Conservation (phyloP, 2,888 invertebrate genomes). For the Troides helena region DNA sequence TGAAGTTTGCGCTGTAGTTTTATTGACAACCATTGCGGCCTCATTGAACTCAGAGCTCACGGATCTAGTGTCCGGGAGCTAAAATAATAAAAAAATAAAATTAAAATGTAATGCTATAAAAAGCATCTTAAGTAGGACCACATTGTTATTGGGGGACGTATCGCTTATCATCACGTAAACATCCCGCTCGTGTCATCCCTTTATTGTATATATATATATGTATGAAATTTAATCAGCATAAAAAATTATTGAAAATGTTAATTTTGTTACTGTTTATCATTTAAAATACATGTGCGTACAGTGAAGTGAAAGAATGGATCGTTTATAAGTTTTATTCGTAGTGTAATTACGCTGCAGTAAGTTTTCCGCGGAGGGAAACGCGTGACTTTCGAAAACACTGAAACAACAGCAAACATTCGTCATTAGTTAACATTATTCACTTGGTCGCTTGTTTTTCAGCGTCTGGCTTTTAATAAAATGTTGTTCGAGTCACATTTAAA, state of each 20-base stretch:
- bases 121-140: too few species aligned
- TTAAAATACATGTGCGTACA: constrained; percentile 30
- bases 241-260: neutral
- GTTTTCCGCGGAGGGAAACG: constrained; percentile 42
- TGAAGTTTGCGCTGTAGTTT: too few species aligned
- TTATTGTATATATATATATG: too few species aligned
- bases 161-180: too few species aligned
- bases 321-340: constrained; percentile 61
- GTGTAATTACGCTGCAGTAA: constrained; percentile 62
- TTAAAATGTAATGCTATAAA: too few species aligned
- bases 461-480: constrained; percentile 62
- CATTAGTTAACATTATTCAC: constrained; percentile 68
- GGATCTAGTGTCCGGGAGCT: too few species aligned
- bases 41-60: too few species aligned
- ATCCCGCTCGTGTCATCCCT: too few species aligned
- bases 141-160: too few species aligned
- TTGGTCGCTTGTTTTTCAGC: constrained; percentile 59
- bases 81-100: too few species aligned
- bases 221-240: neutral
- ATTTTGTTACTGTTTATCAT: neutral
- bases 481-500: constrained; percentile 35
- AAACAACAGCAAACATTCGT: constrained; percentile 64
- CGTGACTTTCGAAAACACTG: constrained; percentile 54
- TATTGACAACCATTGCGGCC: too few species aligned
- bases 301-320: constrained; percentile 33